Conservation (phyloP, 64 coral and sea anemone genomes). For the Trachythela sp. region DNA sequence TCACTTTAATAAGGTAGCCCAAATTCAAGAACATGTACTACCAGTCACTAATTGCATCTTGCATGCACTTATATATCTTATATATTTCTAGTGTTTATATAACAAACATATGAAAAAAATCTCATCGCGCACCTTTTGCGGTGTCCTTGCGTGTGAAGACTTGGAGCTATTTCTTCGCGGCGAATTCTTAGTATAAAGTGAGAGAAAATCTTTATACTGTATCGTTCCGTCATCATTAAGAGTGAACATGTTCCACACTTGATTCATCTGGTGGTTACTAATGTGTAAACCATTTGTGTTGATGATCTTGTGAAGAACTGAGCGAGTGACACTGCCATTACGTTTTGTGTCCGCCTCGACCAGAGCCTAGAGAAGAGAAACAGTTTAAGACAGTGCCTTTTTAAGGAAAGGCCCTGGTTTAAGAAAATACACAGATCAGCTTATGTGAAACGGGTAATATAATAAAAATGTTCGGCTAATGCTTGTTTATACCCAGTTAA, state of each 20-base stretch:
- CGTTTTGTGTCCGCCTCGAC: not conserved
- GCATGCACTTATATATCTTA: too few species aligned
- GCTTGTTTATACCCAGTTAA: too few species aligned
- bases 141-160: not conserved
- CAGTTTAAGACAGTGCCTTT: not conserved
- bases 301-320: not conserved
- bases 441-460: too few species aligned
- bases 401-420: not conserved
- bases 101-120: too few species aligned
- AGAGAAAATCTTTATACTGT: not conserved
- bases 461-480: too few species aligned
- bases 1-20: too few species aligned
- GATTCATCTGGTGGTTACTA: not conserved
- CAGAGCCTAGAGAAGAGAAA: not conserved
- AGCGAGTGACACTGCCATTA: not conserved
- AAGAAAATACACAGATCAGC: too few species aligned
- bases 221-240: not conserved
- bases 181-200: not conserved
- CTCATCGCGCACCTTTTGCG: not conserved
- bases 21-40: too few species aligned
- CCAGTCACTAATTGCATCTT: too few species aligned
- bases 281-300: not conserved
- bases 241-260: not conserved
- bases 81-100: too few species aligned
- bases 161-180: not conserved